phyloP scores from a whole-genome alignment of 2,888 invertebrate genomes.

The Apamea crenata region DNA sequence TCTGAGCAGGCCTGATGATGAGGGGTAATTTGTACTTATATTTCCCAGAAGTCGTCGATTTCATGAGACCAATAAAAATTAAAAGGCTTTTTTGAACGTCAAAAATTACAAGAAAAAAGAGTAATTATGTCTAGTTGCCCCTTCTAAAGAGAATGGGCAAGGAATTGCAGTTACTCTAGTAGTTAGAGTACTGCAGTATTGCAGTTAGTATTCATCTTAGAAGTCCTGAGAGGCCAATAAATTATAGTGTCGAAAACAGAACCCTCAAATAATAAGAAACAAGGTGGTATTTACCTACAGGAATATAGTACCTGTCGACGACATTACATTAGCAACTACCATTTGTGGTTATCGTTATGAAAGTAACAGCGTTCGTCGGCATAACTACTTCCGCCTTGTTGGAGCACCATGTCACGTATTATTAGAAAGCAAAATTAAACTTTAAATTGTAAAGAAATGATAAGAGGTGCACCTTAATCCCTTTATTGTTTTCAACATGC shows the following conservation, averaged over 20 bases:
- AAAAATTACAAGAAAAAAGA: not conserved
- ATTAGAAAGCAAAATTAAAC: not conserved
- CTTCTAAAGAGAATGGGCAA: not conserved
- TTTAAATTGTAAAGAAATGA: not conserved
- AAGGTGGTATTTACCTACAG: not conserved
- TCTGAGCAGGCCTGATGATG: constrained; percentile 95
- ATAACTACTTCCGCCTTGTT: not conserved
- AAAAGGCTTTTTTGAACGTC: not conserved
- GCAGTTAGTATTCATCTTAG: no score
- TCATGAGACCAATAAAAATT: not conserved
- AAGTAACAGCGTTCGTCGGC: not conserved
- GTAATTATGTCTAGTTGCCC: not conserved
- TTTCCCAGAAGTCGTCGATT: not conserved
- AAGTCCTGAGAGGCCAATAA: not conserved
- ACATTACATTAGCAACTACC: not conserved
- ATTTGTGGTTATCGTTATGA: not conserved
- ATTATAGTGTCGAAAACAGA: not conserved
- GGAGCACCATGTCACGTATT: not conserved
- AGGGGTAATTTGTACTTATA: not conserved
- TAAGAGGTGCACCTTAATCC: not conserved
- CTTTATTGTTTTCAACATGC: not conserved
- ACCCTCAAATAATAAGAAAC: not conserved
- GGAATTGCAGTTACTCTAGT: not conserved
- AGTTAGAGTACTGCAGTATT: no score
- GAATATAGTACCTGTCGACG: not conserved